These are phyloP conservation scores for Schizaphis graminum DNA, from an alignment of 2,888 invertebrate species.

Conservation along the genomic window DNA sequence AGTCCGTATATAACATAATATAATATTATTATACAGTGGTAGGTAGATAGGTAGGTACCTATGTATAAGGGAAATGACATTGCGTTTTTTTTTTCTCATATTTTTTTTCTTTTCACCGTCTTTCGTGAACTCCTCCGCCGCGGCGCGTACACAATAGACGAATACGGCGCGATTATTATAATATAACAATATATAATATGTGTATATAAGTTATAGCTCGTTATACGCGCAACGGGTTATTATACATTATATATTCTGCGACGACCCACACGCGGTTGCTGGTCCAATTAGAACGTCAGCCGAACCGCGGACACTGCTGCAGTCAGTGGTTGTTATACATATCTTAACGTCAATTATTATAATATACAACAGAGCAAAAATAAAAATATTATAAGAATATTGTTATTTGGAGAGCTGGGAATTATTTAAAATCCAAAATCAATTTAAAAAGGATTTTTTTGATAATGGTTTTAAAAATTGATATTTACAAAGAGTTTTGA, in stretches of 20 bases:
- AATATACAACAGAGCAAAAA: not conserved
- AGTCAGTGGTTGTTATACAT: slow-evolving; percentile 9
- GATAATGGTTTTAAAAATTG: not conserved
- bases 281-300: slow-evolving; percentile 55
- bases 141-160: slow-evolving; percentile 27
- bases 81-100: slow-evolving; percentile 46
- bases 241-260: not conserved
- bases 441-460: not conserved
- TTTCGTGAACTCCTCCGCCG: slow-evolving; percentile 11
- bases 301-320: slow-evolving; percentile 1
- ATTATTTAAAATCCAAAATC: not conserved
- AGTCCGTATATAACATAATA: not conserved
- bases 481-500: too few relatives aligned
- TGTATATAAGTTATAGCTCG: not conserved
- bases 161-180: not conserved
- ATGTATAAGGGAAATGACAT: slow-evolving; percentile 50
- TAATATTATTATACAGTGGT: not conserved
- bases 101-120: not conserved
- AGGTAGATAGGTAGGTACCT: not conserved
- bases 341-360: slow-evolving; percentile 48
- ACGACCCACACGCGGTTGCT: slow-evolving; percentile 37
- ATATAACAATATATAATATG: not conserved
- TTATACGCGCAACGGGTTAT: not conserved
- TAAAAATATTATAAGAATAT: not conserved
- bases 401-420: not conserved